Base-by-base conservation (phyloP, 2,113 vertebrate genomes). In the Misgurnus anguillicaudatus region DNA sequence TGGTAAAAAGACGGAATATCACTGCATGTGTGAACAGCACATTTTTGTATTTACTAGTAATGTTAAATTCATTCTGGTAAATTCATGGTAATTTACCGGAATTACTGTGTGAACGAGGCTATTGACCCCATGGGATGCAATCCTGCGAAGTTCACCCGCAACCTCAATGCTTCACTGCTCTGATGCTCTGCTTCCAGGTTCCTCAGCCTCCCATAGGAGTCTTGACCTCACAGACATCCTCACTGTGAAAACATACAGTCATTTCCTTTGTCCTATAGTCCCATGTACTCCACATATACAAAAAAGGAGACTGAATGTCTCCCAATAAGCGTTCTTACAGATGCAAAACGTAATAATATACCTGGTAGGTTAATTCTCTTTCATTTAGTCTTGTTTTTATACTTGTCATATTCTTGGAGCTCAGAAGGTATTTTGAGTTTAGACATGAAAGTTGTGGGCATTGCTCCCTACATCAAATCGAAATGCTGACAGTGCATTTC, bases 151-250 rank as follows among this genome's bases (percentile, higher is more conserved):
- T 72, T 53, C 64, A 19, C 48, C 58, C 48, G 53, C 64, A 51
- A 74, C 60, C 60, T 64, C 21, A 41, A 48, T 51, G 73, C 75
- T 70, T 63, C 42, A 5, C 53, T 76, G 31, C 78, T 71, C 78
- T 75, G 55, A 39, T 76, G n/a, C 80, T 74, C 76, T 75, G 55
- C 60, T 81, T 82, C 80, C 81, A 65, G 72, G 21, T 78, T 75
- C 78, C 74, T 51, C 67, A 78, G 10, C 65, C 80, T 88, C 77
- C 80, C 60, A 69, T 81, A 82, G 61, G 79, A 86, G 58, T 17
- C n/a, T 70, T n/a, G 58, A 53, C 61, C 65, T 88, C 47, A 75
- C 17, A 78, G 51, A 53, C 79, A 75, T 78, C 78, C 19, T 66
- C 48, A 63, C 55, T 67, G 67, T 61, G 48, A 79, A 75, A 75